Base-by-base conservation (phyloP, 2,113 vertebrate genomes). In the Anseranas semipalmata region DNA sequence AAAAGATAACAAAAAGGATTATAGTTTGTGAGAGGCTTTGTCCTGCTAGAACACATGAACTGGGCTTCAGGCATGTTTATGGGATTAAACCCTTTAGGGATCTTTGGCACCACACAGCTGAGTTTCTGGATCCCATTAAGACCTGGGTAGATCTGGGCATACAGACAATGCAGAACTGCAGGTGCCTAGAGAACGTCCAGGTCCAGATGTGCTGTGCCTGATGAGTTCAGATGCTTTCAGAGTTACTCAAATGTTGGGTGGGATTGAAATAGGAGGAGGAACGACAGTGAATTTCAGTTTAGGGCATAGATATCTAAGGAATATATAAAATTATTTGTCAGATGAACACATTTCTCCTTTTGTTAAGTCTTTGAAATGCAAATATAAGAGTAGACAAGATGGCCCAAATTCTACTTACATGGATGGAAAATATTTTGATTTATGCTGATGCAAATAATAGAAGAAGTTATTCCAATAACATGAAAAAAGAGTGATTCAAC, bases 121-220 rank as follows among this genome's bases (percentile, higher is more conserved):
- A 85, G 62, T 73, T 93, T 80, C 96, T 97, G 96, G 91, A 94
- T 95, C 67, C 77, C 33, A 94, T 97, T 95, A 96, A 95, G 66
- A 45, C 62, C 71, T 95, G 94, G 94, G 89, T 95, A 87, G 95
- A 66, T 96, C 89, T 96, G 93, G 94, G 84, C 94, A 94, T 87
- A 70, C 43, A 93, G 43, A 66, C 87, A 94, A n/a, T 41, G 30
- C 35, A 96, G 81, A 96, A 65, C 94, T 82, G 93, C 93, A 97
- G 95, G 94, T 97, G 94, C 87, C 60, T 94, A 94, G 93, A 93
- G 88, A 95, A 39, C 35, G 24, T 76, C 70, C 66, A 96, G 77
- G 87, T 94, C 93, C 93, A 95, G 96, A 96, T 91, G 93, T 96
- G 66, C 30, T 70, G 74, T 6, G 5, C n/a, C 39, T 96, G 89